phyloP scores from a whole-genome alignment of 2,888 invertebrate genomes.

The Stegana nigrithorax region DNA sequence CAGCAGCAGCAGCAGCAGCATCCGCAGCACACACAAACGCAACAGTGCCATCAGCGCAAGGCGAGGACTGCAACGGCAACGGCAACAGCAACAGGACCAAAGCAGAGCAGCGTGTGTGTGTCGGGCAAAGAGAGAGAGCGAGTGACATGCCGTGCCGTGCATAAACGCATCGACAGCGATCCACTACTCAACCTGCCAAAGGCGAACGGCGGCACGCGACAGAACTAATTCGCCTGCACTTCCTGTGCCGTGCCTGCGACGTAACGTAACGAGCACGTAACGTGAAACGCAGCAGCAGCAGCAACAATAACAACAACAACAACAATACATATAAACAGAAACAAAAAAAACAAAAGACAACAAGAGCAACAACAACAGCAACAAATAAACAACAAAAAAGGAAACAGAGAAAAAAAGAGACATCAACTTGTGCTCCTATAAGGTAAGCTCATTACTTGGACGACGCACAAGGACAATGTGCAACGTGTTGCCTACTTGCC shows the following conservation, averaged over 20 bases:
- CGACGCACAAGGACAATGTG: constrained; percentile 16
- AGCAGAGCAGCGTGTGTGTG: too few species aligned
- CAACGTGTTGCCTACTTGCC: constrained; percentile 13
- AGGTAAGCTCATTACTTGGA: constrained; percentile 15
- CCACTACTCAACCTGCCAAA: constrained; percentile 1
- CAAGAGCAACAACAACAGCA: background rate
- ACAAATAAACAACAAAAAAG: background rate
- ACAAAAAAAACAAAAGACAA: too few species aligned
- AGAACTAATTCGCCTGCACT: background rate
- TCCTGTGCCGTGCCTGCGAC: too few species aligned
- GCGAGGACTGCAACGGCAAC: too few species aligned
- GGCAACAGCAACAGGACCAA: too few species aligned
- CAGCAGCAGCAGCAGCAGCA: constrained; percentile 27
- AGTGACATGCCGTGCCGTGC: too few species aligned
- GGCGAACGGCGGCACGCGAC: background rate
- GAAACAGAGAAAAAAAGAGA: background rate
- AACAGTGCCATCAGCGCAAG: too few species aligned
- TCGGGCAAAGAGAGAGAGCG: too few species aligned
- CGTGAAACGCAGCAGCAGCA: constrained; percentile 21
- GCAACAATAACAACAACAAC: constrained; percentile 34
- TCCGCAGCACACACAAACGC: too few species aligned
- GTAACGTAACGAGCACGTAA: too few species aligned
- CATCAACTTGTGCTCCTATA: constrained; percentile 18
- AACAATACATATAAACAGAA: too few species aligned
- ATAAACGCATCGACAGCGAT: too few species aligned